Evolutionary conservation across 2,113 vertebrate species (phyloP).

Genomic region (Strix aluco): DNA sequence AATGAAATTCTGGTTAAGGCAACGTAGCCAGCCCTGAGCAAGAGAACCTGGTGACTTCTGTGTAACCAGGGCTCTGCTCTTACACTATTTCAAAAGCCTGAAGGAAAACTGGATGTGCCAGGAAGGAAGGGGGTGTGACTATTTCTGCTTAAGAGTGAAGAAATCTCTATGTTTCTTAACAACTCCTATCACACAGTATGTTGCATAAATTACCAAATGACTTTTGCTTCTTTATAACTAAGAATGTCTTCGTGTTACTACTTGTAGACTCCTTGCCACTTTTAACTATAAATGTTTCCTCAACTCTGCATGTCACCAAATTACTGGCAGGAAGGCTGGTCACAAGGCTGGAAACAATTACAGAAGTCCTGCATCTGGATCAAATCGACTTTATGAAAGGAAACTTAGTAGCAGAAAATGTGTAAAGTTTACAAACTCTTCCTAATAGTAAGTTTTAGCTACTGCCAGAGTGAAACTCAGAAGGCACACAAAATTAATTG

Average conservation of each 20-base stretch:
- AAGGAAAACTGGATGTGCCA: background rate
- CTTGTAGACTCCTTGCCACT: background rate
- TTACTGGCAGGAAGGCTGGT: background rate
- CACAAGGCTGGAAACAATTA: background rate
- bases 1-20: background rate
- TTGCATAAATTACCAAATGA: background rate
- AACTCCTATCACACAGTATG: background rate
- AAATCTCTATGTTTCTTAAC: background rate
- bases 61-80: background rate
- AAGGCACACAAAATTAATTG: background rate
- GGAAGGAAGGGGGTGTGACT: background rate
- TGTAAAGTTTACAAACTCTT: slow-evolving; percentile 21
- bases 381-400: background rate
- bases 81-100: background rate
- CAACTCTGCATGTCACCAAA: background rate
- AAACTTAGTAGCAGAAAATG: background rate
- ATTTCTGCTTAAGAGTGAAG: background rate
- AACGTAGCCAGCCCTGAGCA: background rate
- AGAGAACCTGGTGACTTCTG: background rate
- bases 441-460: background rate
- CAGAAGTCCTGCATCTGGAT: background rate
- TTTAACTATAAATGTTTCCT: background rate
- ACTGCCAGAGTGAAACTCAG: background rate
- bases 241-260: background rate
- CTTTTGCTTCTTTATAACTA: background rate